Evolutionary conservation across 2,797 vertebrate genomes (phyloP).

Genomic region (Glyptemys insculpta): DNA sequence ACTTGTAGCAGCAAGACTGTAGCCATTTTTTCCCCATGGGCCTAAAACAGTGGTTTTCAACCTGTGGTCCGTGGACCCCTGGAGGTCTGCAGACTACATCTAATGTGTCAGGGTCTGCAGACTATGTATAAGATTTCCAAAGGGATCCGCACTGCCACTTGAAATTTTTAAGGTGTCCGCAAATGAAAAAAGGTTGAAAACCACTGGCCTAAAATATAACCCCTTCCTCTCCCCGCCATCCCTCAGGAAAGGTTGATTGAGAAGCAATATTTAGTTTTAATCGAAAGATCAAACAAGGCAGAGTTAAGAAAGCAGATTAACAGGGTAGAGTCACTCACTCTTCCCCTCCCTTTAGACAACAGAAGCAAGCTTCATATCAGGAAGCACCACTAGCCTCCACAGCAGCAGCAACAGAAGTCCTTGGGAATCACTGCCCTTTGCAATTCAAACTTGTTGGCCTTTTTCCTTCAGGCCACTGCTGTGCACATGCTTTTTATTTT

Average conservation of each 20-base stretch:
- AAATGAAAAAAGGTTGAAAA: background rate
- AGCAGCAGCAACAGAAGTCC: background rate
- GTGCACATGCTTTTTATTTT: background rate
- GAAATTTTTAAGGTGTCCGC: background rate
- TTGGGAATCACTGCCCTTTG: background rate
- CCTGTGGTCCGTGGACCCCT: background rate
- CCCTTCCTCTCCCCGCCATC: background rate
- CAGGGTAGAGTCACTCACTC: background rate
- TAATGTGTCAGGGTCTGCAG: background rate
- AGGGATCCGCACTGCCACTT: background rate
- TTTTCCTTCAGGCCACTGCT: slow-evolving; percentile 7
- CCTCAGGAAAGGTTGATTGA: background rate
- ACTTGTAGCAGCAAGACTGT: background rate
- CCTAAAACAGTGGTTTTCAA: background rate
- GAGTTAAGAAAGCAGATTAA: slow-evolving; percentile 7
- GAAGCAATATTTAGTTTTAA: background rate
- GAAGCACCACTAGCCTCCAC: background rate
- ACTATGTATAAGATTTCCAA: background rate
- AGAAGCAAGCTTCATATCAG: background rate
- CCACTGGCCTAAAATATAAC: background rate
- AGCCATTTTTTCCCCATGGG: background rate
- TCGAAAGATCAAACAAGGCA: background rate
- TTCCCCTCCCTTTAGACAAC: background rate
- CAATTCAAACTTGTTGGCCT: background rate
- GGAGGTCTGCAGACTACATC: background rate